Conservation (phyloP, 2,888 invertebrate species). For the Cylindroiulus punctatus region DNA sequence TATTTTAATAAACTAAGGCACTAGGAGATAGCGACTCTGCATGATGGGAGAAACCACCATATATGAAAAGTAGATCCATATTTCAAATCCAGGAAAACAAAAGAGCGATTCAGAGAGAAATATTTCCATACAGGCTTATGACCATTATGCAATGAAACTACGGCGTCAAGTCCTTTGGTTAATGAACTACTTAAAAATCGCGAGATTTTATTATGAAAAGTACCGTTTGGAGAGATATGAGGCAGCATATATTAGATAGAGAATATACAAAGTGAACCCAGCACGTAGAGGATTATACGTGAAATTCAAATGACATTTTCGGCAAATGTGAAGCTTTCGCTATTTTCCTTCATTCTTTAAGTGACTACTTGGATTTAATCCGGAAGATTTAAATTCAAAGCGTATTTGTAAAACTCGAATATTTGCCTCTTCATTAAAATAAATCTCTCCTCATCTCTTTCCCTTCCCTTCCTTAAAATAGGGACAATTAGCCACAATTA, state of each 20-base stretch:
- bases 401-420: background rate
- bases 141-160: background rate
- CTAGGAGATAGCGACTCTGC: background rate
- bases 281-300: background rate
- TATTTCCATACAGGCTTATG: background rate
- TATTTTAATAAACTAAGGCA: constrained; percentile 1
- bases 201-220: background rate
- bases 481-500: too few species aligned
- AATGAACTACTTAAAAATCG: constrained; percentile 3
- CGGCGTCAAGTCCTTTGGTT: constrained; percentile 1
- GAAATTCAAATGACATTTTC: background rate
- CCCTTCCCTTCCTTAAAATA: too few species aligned
- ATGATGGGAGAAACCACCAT: background rate
- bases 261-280: background rate
- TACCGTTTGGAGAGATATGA: background rate
- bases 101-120: background rate
- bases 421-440: background rate
- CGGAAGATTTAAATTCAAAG: background rate
- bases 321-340: background rate
- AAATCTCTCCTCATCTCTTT: too few species aligned
- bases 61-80: background rate
- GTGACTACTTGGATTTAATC: background rate
- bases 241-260: background rate
- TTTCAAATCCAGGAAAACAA: background rate
- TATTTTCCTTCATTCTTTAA: background rate